Evolutionary conservation across 2,113 vertebrate species (phyloP), one percentile per base, ranked within the genome.

Genomic region (Aspidoscelis tigris): DNA sequence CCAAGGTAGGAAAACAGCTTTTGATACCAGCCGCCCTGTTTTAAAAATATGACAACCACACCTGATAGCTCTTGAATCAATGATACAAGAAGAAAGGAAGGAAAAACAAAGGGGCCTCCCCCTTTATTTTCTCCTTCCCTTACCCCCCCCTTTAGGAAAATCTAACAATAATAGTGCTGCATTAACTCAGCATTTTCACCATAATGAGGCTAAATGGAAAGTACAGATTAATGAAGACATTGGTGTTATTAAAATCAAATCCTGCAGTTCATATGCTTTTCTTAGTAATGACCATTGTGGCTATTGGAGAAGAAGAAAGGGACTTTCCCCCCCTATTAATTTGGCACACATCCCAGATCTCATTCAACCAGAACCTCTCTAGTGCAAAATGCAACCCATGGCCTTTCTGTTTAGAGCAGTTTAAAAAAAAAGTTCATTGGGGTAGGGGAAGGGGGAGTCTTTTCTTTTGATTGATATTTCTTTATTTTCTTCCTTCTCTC

Each of bases 271-370:
- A 96, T 97, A 97, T 95, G 96, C 95, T 97, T 97, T 95, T 95
- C 93, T 96, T 97, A 98, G 98, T 98, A 97, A 98, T 93, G 96
- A 97, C 96, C 96, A 96, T 96, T 96, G 94, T 94, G 96, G 95
- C 96, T 96, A 96, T 97, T 96, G 94, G 96, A 97, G 95, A 94
- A 96, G 97, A 97, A 98, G 96, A 97, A 96, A 95, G 92, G 96
- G 96, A 96, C 97, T 98, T 97, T 96, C 97, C 96, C 3, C 3
- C 43, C 26, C 96, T 96, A 95, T 98, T 98, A 96, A 97, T 98
- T 98, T 99, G 98, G 98, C 98, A 96, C 92, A 89, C 91, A 85
- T 97, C 98, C 98, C 98, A 97, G 98, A 98, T 97, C 96, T 97
- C 96, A 97, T 97, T 99, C 97, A 98, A 96, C 95, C 98, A 97